These are phyloP conservation scores for Poeciliopsis turrubarensis DNA, from an alignment of 2,113 vertebrate genomes.

Conservation along the genomic window DNA sequence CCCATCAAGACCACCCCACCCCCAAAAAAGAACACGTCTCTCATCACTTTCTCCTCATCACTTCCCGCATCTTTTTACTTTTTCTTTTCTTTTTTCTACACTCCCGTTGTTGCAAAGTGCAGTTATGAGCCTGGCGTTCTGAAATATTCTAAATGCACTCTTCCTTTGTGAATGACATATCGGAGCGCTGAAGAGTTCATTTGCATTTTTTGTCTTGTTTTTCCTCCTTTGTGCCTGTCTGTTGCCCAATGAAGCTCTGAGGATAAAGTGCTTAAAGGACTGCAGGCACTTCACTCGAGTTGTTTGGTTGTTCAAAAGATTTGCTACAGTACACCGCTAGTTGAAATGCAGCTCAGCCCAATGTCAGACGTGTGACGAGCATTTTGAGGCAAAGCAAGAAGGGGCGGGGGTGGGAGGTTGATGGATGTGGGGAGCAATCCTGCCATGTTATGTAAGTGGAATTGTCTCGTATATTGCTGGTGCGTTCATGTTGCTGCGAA, in stretches of 20 bases:
- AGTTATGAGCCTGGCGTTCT: slow-evolving; percentile 73
- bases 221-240: slow-evolving; percentile 59
- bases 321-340: slow-evolving; percentile 70
- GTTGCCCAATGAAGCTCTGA: slow-evolving; percentile 79
- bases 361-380: slow-evolving; percentile 64
- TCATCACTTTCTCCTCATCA: slow-evolving; percentile 35
- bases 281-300: slow-evolving; percentile 77
- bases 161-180: slow-evolving; percentile 62
- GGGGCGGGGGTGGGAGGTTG: background rate
- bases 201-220: slow-evolving; percentile 72
- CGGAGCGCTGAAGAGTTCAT: slow-evolving; percentile 61
- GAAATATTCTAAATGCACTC: slow-evolving; percentile 70
- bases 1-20: slow-evolving; percentile 32
- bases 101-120: slow-evolving; percentile 66
- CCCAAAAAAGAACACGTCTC: slow-evolving; percentile 62
- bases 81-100: background rate
- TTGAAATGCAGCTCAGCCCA: slow-evolving; percentile 74
- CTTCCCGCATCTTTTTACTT: slow-evolving; percentile 33
- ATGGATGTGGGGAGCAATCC: slow-evolving; percentile 50
- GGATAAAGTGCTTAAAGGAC: slow-evolving; percentile 81
- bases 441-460: slow-evolving; percentile 70
- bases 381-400: slow-evolving; percentile 41
- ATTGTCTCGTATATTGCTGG: slow-evolving; percentile 39
- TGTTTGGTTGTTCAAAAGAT: slow-evolving; percentile 78
- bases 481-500: slow-evolving; percentile 47